Base-by-base conservation (phyloP, 37 sponge, comb jelly and placozoan genomes). In the Cladorhizidae sp. region DNA sequence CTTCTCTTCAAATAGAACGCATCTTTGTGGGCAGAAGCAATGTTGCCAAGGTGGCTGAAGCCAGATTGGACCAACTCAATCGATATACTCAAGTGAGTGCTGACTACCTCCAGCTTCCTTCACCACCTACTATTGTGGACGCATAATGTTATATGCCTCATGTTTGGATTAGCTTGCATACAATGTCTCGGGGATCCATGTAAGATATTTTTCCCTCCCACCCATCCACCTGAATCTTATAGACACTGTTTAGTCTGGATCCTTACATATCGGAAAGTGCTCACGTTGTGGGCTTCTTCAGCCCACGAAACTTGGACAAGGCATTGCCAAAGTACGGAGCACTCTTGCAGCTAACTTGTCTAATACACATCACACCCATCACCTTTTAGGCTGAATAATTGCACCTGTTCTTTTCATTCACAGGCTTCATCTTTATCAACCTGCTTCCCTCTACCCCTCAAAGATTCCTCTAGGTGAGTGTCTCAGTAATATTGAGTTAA, bases 11-110 rank as follows among this genome's bases (percentile, higher is more conserved):
- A 39, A 31, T 64, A 92, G 93, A 75, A 72, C 70, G 93, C 39
- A 92, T 88, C 23, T 81, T 92, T 62, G 74, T 88, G 58, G 93
- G 93, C 7, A 50, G 93, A 41, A 92, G 93, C 72, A 85, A 92
- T 78, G 86, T 92, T 58, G 81, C 80, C 51, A 88, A 50, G 29
- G 93, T 92, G 18, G 93, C 93, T 41, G 93, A 92, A 81, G 93
- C 93, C 37, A 74, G 93, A 64, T 55, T 88, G 56, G 93, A 92
- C 0, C 67, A 80, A 33, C 84, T 92, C 58, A 92, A 92, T 42
- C 49, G 74, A 63, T 92, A 92, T 72, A 88, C 88, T 49, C 85
- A 92, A 70, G 93, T 89, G 41, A 71, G 71, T 42, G 3, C 15
- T 17, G 5, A 45, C 49, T 9, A 45, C 9, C 8, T 45, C 49